phyloP scores from a whole-genome alignment of 2,888 invertebrate genomes.

The Zele albiditarsus region DNA sequence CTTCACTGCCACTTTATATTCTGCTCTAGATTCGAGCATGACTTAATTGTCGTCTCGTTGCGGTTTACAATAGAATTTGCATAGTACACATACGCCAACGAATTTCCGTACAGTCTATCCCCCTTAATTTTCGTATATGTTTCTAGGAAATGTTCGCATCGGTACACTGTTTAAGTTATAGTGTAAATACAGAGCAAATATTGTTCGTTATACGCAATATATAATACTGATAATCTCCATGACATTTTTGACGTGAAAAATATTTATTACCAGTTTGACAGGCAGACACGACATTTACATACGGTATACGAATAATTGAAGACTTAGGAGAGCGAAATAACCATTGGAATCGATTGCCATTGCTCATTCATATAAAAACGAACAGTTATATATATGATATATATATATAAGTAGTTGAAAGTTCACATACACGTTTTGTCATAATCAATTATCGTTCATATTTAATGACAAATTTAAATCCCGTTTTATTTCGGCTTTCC shows the following conservation, averaged over 20 bases:
- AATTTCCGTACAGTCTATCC: slow-evolving; percentile 13
- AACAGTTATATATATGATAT: background rate
- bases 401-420: background rate
- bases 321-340: too few relatives aligned
- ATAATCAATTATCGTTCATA: background rate
- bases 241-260: background rate
- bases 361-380: background rate
- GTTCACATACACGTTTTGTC: background rate
- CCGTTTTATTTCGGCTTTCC: background rate
- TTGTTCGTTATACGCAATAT: background rate
- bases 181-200: background rate
- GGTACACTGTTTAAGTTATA: background rate
- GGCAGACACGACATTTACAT: too few relatives aligned
- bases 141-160: background rate
- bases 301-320: too few relatives aligned
- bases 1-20: background rate
- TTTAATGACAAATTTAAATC: background rate
- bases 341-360: too few relatives aligned
- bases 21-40: background rate
- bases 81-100: slow-evolving; percentile 27
- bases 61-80: slow-evolving; percentile 21
- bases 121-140: slow-evolving; percentile 20
- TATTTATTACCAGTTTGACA: background rate
- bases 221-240: background rate
- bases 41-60: slow-evolving; percentile 32